Base-by-base conservation (phyloP, 2,888 invertebrate genomes). In the Enoplolaimus lenunculus region DNA sequence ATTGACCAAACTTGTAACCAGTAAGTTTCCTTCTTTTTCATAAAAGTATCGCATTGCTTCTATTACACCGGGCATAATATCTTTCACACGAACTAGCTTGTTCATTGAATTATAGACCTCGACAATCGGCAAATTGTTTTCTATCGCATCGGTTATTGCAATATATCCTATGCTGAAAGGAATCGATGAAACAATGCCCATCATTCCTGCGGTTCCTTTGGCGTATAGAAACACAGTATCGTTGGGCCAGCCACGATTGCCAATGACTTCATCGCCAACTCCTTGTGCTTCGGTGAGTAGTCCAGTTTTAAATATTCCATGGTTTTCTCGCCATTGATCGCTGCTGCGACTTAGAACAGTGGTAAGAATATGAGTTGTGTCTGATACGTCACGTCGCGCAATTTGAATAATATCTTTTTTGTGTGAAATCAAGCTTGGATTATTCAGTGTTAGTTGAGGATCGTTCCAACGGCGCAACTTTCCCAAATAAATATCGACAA, bases 131-230 rank as follows among this genome's bases (percentile, higher is more conserved):
- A 66, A 3, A n/a, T 31, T n/a, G 34, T 31, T 33, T 13, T 31
- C 30, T n/a, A 66, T 21, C n/a, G 67, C 67, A n/a, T n/a, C 67
- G 67, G 31, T 34, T 13, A 34, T 7, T 66, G 67, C 30, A 2
- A 66, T 3, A 66, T 66, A 66, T 31, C 67, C 67, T 16, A 62
- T n/a, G n/a, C 30, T 31, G 64, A 16, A 30, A 7, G 64, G 64
- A 13, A 62, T 62, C 33, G 67, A 21, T n/a, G 28, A 13, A 31
- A 66, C 67, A 21, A 66, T 30, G n/a, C 67, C 67, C 34, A 66
- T 34, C 34, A 66, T 34, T 21, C 67, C 67, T 7, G n/a, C 34
- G n/a, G 30, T 66, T 2, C 67, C 67, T 34, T 66, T 66, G 29
- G 67, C 67, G n/a, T 34, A 66, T 13, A 30, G 3, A 30, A 2